Conservation (phyloP, 2,888 invertebrate genomes). For the Drepanosiphum platanoidis region DNA sequence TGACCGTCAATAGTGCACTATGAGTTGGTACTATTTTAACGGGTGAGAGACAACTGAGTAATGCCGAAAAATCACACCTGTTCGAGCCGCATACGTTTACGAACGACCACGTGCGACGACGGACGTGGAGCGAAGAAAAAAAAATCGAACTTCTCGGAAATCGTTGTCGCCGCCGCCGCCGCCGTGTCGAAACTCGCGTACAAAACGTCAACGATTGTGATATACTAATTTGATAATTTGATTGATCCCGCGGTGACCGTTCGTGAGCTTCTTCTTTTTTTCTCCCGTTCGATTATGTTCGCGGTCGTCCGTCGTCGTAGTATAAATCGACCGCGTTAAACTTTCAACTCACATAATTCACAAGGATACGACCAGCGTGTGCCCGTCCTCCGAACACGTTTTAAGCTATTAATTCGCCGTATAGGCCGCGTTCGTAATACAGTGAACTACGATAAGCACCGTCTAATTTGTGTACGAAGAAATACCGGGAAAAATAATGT, state of each 20-base stretch:
- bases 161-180: too few species aligned
- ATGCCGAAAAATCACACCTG: not conserved
- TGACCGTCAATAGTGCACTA: too few species aligned
- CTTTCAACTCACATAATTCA: not conserved
- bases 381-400: not conserved
- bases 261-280: not conserved
- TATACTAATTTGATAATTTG: too few species aligned
- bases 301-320: too few species aligned
- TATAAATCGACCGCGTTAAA: not conserved
- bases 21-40: too few species aligned
- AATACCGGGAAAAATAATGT: not conserved
- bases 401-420: not conserved
- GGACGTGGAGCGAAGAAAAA: too few species aligned
- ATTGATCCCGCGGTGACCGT: not conserved
- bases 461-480: not conserved
- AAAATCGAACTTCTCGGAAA: too few species aligned
- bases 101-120: not conserved
- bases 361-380: not conserved
- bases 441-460: not conserved
- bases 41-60: too few species aligned
- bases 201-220: too few species aligned
- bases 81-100: not conserved
- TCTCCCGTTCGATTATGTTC: too few species aligned
- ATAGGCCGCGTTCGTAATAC: not conserved
- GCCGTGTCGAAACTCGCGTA: too few species aligned